Conservation (phyloP, 2,797 vertebrate genomes). For the Oryzias sinensis region DNA sequence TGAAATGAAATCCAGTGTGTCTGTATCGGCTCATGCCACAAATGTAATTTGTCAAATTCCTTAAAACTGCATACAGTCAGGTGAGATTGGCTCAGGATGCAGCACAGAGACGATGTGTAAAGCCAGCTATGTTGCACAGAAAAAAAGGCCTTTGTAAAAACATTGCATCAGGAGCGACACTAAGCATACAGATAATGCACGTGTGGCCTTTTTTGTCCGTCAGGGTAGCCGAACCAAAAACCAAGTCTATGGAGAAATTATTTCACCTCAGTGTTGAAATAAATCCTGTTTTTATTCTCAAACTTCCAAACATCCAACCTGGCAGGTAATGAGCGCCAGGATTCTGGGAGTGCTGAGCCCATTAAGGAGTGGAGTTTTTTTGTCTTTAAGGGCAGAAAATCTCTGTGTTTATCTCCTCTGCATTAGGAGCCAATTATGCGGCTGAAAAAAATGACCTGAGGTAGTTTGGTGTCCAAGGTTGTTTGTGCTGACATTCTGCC, state of each 20-base stretch:
- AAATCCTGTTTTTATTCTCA: conserved; percentile 5
- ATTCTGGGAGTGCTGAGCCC: conserved; percentile 34
- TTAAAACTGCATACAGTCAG: conserved; percentile 20
- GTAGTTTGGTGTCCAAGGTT: conserved; percentile 66
- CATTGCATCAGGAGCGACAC: conserved; percentile 59
- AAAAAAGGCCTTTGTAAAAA: conserved; percentile 45
- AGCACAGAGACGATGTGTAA: conserved; percentile 18
- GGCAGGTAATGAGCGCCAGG: conserved; percentile 44
- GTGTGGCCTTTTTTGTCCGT: conserved; percentile 25
- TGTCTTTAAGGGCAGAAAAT: conserved; percentile 57
- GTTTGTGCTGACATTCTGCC: conserved; percentile 73
- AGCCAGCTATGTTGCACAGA: conserved; percentile 31
- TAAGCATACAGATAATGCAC: conserved; percentile 18
- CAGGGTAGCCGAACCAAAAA: conserved; percentile 15
- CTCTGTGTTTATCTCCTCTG: conserved; percentile 59
- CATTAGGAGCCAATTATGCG: conserved; percentile 71
- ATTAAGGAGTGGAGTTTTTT: conserved; percentile 45
- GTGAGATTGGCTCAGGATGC: conserved; percentile 15
- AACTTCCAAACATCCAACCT: conserved; percentile 40
- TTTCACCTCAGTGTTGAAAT: no score
- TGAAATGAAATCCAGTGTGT: neutral
- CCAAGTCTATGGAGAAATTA: conserved; percentile 8
- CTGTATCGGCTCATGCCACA: no score
- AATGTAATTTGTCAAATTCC: conserved; percentile 11
- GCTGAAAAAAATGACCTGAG: conserved; percentile 65